These are phyloP conservation scores for Penaeus monodon DNA, from an alignment of 2,888 invertebrate species.

Conservation along the genomic window DNA sequence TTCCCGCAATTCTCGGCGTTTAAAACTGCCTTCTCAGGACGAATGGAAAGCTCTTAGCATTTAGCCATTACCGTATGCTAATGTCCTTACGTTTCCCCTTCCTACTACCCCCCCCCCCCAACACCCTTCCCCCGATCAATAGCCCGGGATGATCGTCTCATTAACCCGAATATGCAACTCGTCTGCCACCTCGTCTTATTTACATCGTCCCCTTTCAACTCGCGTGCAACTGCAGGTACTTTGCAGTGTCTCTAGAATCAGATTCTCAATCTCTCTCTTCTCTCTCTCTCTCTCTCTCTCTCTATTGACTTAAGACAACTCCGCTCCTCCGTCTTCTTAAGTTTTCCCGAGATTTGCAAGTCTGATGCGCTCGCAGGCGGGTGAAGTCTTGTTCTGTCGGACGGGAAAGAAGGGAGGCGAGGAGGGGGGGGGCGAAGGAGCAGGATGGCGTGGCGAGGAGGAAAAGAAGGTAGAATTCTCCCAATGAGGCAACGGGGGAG, in stretches of 20 bases:
- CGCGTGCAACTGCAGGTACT: no score
- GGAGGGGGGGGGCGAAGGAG: neutral
- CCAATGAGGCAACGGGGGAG: no score
- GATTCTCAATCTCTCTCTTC: neutral
- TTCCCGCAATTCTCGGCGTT: no score
- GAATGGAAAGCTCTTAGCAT: no score
- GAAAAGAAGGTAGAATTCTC: neutral
- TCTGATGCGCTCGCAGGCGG: conserved; percentile 30
- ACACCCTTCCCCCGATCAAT: neutral
- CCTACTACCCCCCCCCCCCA: neutral
- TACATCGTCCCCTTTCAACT: no score
- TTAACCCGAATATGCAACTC: no score
- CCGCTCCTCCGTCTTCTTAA: conserved; percentile 16
- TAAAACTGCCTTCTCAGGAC: no score
- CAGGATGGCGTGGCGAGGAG: neutral
- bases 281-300: conserved; percentile 9
- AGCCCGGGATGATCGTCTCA: no score
- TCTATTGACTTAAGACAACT: neutral
- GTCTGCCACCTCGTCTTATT: no score
- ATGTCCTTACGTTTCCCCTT: neutral
- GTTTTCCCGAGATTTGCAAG: conserved; percentile 43
- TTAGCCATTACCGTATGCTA: neutral
- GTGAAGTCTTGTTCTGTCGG: no score
- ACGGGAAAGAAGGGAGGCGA: neutral
- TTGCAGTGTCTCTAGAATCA: no score